A percentile compares a stretch with the other conserved stretches of the same genome.
phyloP scores from a whole-genome alignment of 2,113 vertebrate genomes.

The Emydura subglobosa region DNA sequence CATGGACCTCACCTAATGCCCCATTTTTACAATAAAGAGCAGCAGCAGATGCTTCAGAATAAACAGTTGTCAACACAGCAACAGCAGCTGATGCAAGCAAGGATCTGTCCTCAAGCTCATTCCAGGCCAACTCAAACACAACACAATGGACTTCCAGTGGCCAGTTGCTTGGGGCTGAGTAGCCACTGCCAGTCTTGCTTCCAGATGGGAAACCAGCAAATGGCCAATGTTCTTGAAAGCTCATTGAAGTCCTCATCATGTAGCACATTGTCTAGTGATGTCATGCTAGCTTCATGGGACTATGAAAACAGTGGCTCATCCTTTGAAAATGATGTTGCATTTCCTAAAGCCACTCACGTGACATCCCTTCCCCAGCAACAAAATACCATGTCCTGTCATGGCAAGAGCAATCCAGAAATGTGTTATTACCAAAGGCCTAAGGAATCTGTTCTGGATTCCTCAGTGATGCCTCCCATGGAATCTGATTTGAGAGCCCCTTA shows the following conservation, averaged over 20 bases:
- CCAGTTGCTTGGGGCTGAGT: not conserved
- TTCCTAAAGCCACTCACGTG: not conserved
- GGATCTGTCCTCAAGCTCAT: not conserved
- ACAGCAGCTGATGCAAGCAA: not conserved
- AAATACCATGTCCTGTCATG: not conserved
- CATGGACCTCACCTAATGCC: accelerated
- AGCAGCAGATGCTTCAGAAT: not conserved
- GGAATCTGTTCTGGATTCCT: not conserved
- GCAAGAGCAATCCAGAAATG: slow-evolving; percentile 45
- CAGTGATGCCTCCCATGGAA: slow-evolving; percentile 13
- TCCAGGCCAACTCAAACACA: not conserved
- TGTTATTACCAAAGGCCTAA: slow-evolving; percentile 36
- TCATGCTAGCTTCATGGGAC: slow-evolving; percentile 44
- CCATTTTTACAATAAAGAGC: not conserved
- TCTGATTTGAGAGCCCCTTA: not conserved
- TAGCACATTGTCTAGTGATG: not conserved
- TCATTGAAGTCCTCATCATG: not conserved
- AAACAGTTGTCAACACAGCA: slow-evolving; percentile 15
- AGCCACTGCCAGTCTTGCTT: not conserved
- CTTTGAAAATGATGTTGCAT: not conserved
- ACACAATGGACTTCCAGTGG: not conserved
- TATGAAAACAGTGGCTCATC: not conserved
- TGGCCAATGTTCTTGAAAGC: not conserved
- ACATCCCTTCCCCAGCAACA: not conserved
- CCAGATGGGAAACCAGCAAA: slow-evolving; percentile 3